phyloP scores from a whole-genome alignment of 2,113 vertebrate species.

The Numida meleagris region DNA sequence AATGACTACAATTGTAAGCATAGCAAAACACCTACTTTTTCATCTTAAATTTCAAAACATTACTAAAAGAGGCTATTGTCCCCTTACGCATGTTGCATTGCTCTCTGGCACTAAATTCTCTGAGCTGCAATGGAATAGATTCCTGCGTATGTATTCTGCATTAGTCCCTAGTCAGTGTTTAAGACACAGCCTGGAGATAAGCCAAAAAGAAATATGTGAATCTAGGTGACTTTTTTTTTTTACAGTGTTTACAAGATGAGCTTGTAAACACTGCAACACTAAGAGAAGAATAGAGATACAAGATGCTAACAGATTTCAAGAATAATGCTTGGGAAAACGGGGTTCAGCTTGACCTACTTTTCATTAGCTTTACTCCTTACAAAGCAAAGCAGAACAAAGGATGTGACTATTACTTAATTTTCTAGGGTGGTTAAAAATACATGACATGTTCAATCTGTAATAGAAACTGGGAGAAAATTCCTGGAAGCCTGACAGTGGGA shows the following conservation, averaged over 20 bases:
- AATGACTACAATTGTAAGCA: neutral
- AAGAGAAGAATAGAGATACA: neutral
- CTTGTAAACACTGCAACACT: neutral
- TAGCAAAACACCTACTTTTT: neutral
- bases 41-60: neutral
- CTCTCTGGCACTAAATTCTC: constrained; percentile 16
- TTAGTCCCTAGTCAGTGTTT: neutral
- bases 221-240: neutral
- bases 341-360: neutral
- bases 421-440: neutral
- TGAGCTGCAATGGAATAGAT: neutral
- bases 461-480: neutral
- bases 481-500: neutral
- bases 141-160: neutral
- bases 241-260: too few species aligned
- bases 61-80: constrained; percentile 5
- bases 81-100: neutral
- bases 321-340: neutral
- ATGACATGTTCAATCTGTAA: neutral
- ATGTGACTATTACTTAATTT: neutral
- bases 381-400: neutral
- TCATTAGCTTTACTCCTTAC: constrained; percentile 20
- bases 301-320: constrained; percentile 32
- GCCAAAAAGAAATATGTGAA: neutral
- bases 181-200: constrained; percentile 2